A percentile compares a stretch with the other conserved stretches of the same genome.
Evolutionary conservation across 2,113 vertebrate genomes (phyloP).

Genomic region (Eudyptes chrysolophus): DNA sequence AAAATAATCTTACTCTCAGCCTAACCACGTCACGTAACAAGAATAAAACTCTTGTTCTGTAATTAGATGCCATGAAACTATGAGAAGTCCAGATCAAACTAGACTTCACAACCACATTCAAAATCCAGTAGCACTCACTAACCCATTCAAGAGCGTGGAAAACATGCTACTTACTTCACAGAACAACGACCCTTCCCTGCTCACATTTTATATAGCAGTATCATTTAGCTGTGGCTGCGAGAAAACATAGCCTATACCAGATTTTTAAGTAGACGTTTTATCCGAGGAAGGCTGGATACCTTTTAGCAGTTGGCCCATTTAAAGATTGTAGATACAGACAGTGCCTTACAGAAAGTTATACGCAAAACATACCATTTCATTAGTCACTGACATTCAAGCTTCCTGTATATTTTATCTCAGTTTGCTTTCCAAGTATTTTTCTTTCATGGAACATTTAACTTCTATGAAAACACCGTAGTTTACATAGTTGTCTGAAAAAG

Average conservation of each 20-base stretch:
- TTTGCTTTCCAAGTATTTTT: constrained; percentile 30
- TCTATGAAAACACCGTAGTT: neutral
- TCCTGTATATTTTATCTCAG: constrained; percentile 4
- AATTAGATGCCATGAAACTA: neutral
- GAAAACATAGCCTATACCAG: neutral
- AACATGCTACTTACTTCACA: neutral
- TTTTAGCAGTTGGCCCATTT: neutral
- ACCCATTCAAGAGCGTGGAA: neutral
- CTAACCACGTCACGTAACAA: neutral
- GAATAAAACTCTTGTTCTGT: neutral
- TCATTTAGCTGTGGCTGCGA: neutral
- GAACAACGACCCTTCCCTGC: neutral
- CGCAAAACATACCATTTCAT: neutral
- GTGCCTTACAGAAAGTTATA: neutral
- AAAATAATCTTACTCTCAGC: neutral
- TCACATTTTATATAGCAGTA: neutral
- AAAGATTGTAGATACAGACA: neutral
- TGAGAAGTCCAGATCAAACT: neutral
- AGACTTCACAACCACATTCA: neutral
- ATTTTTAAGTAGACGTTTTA: neutral
- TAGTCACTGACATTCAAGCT: neutral
- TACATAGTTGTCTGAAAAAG: constrained; percentile 6
- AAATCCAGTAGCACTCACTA: neutral
- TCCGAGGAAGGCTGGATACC: rapidly evolving
- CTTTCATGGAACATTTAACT: constrained; percentile 3